Base-by-base conservation (phyloP, 2,113 vertebrate species). In the Elgaria multicarinata region DNA sequence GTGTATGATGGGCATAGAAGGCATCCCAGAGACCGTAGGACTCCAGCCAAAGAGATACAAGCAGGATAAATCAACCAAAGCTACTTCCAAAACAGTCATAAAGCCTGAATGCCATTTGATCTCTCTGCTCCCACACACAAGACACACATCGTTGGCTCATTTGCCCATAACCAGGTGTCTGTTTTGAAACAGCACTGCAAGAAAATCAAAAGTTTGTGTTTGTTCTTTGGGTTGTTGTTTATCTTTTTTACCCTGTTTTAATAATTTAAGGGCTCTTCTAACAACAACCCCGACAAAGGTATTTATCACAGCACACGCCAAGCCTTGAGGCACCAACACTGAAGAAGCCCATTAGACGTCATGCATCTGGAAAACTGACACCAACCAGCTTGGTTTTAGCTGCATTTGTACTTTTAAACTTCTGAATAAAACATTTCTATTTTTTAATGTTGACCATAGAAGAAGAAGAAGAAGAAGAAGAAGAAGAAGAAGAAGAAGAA, bases 221-320 rank as follows among this genome's bases (percentile, higher is more conserved):
- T 24, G 64, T 26, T 93, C 84, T 92, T 87, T 12, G 46, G 4
- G 46, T 50, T 92, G 62, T n/a, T 44, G 31, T 62, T 10, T 18
- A 50, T n/a, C 93, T 86, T 92, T 87, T 18, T 16, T n/a, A n/a
- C n/a, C 75, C 79, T 90, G 28, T 81, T 92, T 95, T 90, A 96
- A 96, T 95, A 96, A 96, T 96, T 95, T 94, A 96, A 94, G 86
- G 91, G 80, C 81, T 94, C 81, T 87, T 94, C 87, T 83, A 93
- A 91, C 76, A 87, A 92, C 55, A 85, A 95, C 91, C 36, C 94
- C 95, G 95, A 93, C 92, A 95, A 95, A 96, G 92, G 86, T 94
- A 95, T 96, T 95, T 95, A 92, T 95, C 94, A 95, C 86, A 0
- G 0, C 80, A 92, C 89, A 90, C 1, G 22, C 92, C 92, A 93